These are phyloP conservation scores for Sardina pilchardus DNA, from an alignment of 2,113 vertebrate species.

Conservation along the genomic window DNA sequence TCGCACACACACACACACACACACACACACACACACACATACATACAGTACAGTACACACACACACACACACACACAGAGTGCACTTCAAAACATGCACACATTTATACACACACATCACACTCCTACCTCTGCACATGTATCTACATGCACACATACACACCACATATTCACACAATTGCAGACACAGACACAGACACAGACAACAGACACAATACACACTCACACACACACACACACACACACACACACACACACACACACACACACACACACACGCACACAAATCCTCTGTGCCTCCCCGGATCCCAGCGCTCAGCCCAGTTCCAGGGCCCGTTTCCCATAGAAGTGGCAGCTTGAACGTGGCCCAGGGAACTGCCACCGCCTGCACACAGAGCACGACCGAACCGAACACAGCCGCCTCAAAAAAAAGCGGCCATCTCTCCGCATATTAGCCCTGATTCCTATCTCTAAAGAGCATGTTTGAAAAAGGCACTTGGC, in stretches of 20 bases:
- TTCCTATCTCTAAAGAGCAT: slow-evolving; percentile 48
- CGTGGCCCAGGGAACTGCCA: slow-evolving; percentile 31
- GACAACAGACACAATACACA: not conserved
- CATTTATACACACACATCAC: not conserved
- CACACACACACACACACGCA: not conserved
- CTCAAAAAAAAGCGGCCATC: not conserved
- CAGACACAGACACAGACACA: not conserved
- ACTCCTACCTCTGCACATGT: not conserved
- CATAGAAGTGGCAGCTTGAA: slow-evolving; percentile 29
- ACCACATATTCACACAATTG: not conserved
- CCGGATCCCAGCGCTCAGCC: not conserved
- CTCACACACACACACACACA: not conserved
- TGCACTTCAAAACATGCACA: not conserved
- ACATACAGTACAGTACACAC: too few relatives aligned
- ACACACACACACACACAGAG: not conserved
- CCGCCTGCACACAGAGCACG: not conserved
- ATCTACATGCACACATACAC: not conserved
- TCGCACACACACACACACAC: not conserved
- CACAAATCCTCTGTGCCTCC: not conserved
- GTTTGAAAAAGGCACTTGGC: slow-evolving; percentile 33
- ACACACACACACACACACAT: not conserved
- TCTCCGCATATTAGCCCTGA: slow-evolving; percentile 45
- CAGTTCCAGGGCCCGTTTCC: slow-evolving; percentile 40
- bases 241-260: not conserved
- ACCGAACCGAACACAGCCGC: not conserved